Evolutionary conservation across 2,888 invertebrate species (phyloP), one percentile per base, ranked within the genome.

Genomic region (Cerceris rybyensis): DNA sequence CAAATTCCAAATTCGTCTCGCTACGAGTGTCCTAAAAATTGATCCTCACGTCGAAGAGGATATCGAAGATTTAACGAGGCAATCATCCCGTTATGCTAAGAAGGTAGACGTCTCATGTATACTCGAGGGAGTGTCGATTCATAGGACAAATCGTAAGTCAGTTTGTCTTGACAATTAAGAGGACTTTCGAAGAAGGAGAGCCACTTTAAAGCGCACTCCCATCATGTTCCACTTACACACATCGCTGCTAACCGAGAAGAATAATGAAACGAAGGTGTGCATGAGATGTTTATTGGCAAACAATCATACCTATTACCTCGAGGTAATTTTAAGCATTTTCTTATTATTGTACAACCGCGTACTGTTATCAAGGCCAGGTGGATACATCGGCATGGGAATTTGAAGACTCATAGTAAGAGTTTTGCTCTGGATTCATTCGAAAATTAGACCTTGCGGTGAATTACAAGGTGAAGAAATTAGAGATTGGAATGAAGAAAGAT

Each of bases 201-300:
- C 55, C n/a, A 64, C 42, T 49, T 16, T 11, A 42, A 55, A 42
- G 59, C 58, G 9, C 61, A 70, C 61, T 78, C 46, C 52, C 39
- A 50, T 49, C 59, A 11, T 50, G 78, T 81, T 69, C 81, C 61
- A 81, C 70, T 81, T 81, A 74, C 69, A 70, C 50, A 28, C 14
- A 54, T n/a, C 11, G 55, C 7, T 0, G 49, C 9, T 7, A 9
- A 5, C 5, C 16, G 14, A 46, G 16, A 39, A 4, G 54, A 7
- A 60, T 42, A 65, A 61, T 61, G 57, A 64, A 70, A 39, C 50
- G 50, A 28, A 11, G 7, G 49, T 54, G 43, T 43, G 28, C 41
- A 16, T 14, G 43, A 54, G 39, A 16, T 54, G 49, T 16, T 72
- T 28, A 28, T 39, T 16, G 13, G 41, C 14, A 57, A 17, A n/a